phyloP scores from a whole-genome alignment of 2,797 vertebrate species.

The Crenuchus spilurus region DNA sequence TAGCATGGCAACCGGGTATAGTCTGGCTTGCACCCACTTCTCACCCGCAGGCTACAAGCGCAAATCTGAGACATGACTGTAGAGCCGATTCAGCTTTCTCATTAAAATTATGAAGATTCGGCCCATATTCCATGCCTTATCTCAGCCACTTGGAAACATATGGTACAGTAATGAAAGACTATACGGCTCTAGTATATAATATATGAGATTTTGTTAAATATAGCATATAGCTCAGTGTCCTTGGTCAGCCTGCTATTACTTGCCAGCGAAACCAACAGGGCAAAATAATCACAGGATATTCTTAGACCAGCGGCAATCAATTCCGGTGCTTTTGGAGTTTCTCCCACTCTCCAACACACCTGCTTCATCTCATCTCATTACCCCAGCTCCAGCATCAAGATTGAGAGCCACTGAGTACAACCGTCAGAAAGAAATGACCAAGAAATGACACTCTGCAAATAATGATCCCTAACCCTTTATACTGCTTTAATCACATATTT shows the following conservation, averaged over 20 bases:
- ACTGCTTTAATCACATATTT: no score
- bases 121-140: not conserved
- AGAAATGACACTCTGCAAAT: not conserved
- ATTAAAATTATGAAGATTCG: not conserved
- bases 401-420: not conserved
- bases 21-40: conserved; percentile 29
- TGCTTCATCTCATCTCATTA: not conserved
- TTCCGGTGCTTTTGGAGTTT: not conserved
- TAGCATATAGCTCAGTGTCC: no score
- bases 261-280: not conserved
- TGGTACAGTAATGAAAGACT: not conserved
- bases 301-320: conserved; percentile 10
- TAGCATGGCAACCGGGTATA: conserved; percentile 26
- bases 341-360: conserved; percentile 3
- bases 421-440: not conserved
- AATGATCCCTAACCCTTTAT: no score
- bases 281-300: conserved; percentile 11
- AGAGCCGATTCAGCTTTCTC: not conserved
- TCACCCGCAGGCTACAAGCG: conserved; percentile 31
- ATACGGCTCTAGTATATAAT: not conserved
- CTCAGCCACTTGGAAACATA: not conserved
- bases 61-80: conserved; percentile 32
- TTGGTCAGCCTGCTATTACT: not conserved
- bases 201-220: no score
- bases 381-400: not conserved